phyloP scores from a whole-genome alignment of 2,888 invertebrate species.

The Heliconius ethilla region DNA sequence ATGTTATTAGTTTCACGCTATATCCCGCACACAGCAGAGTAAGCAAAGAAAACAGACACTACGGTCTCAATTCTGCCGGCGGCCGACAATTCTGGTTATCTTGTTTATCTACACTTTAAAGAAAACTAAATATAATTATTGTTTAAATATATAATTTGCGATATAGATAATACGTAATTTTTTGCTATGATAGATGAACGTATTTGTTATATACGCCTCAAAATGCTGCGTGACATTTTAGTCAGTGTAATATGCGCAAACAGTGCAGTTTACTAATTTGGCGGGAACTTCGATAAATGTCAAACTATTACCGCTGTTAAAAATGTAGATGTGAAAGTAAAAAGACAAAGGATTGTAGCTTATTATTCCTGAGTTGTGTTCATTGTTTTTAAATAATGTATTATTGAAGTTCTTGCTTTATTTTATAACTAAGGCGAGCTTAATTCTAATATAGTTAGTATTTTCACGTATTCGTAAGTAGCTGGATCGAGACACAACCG shows the following conservation, averaged over 20 bases:
- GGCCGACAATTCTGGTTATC: too few species aligned
- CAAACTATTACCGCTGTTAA: not conserved
- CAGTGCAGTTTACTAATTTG: slow-evolving; percentile 62
- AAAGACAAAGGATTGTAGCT: not conserved
- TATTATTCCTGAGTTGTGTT: not conserved
- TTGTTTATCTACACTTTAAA: not conserved
- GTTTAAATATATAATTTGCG: not conserved
- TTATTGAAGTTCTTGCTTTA: slow-evolving; percentile 51
- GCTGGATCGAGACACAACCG: slow-evolving; percentile 32
- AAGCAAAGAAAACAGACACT: too few species aligned
- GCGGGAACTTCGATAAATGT: slow-evolving; percentile 35
- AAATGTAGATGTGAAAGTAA: not conserved
- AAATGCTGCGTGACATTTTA: slow-evolving; percentile 2
- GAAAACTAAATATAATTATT: not conserved
- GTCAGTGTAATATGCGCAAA: slow-evolving; percentile 61
- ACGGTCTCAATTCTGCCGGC: too few species aligned
- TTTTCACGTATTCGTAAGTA: slow-evolving; percentile 28
- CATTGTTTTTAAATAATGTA: too few species aligned
- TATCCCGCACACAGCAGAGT: too few species aligned
- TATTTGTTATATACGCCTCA: not conserved
- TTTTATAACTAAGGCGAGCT: slow-evolving; percentile 64
- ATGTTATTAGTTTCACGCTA: too few species aligned
- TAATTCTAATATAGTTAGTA: slow-evolving; percentile 40
- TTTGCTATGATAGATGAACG: not conserved
- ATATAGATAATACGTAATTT: not conserved